Conservation (phyloP, 2,888 invertebrate genomes). For the Chromoteleia sp. region DNA sequence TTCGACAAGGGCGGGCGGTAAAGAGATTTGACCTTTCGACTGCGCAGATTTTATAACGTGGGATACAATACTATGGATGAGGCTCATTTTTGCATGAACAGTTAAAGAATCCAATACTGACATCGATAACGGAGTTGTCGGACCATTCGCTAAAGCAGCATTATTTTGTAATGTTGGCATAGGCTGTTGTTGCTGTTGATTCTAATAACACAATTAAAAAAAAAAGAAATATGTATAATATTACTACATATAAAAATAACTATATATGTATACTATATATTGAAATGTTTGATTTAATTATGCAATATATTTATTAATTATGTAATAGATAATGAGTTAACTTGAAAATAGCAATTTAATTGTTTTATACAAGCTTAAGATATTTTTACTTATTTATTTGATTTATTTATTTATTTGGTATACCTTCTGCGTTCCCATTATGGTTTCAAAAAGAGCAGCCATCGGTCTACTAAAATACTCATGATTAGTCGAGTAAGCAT, state of each 20-base stretch:
- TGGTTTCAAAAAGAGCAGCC: constrained; percentile 95
- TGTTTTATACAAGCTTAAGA: too few species aligned
- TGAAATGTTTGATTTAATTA: too few species aligned
- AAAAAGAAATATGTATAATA: background rate
- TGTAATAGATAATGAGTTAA: too few species aligned
- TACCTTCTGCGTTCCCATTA: constrained; percentile 89
- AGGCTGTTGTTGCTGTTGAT: constrained; percentile 85
- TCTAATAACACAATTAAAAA: constrained; percentile 25
- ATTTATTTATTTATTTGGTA: too few species aligned
- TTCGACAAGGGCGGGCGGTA: constrained; percentile 96
- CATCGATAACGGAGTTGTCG: constrained; percentile 96
- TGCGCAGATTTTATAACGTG: constrained; percentile 96
- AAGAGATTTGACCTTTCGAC: constrained; percentile 92
- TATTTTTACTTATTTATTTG: too few species aligned
- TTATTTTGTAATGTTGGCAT: constrained; percentile 85
- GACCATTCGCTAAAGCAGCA: constrained; percentile 86
- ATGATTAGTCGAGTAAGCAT: constrained; percentile 97
- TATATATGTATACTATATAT: too few species aligned
- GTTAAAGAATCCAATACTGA: constrained; percentile 96
- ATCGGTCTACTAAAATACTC: constrained; percentile 96
- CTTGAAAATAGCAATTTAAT: too few species aligned
- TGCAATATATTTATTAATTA: too few species aligned
- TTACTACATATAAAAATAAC: too few species aligned
- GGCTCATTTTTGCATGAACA: constrained; percentile 97
- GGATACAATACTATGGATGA: constrained; percentile 93